Percentiles rank a stretch among this genome's conserved stretches.
Evolutionary conservation across 2,888 invertebrate species (phyloP).

Genomic region (Phaedon cochleariae): DNA sequence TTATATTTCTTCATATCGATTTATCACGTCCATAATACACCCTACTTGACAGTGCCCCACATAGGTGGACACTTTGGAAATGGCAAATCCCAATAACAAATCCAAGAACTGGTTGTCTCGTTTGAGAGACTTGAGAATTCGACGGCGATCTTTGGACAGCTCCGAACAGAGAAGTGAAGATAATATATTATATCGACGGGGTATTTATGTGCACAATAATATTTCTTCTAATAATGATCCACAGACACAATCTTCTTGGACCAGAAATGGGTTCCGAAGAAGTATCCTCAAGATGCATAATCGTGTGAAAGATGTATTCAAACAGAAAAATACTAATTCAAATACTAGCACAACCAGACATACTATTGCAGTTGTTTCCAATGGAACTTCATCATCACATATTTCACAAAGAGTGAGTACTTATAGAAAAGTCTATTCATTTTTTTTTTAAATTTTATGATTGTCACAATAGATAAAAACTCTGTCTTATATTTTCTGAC

Average conservation of each 20-base stretch:
- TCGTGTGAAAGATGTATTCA: conserved; percentile 49
- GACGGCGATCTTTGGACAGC: conserved; percentile 35
- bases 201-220: conserved; percentile 27
- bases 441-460: background rate
- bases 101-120: conserved; percentile 46
- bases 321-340: conserved; percentile 31
- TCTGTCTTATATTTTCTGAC: too few species aligned
- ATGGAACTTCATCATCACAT: conserved; percentile 29
- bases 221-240: conserved; percentile 20
- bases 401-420: conserved; percentile 31
- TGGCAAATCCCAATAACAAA: conserved; percentile 39
- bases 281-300: conserved; percentile 51
- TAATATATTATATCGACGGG: conserved; percentile 31
- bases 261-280: conserved; percentile 44
- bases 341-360: conserved; percentile 33
- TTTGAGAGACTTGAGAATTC: conserved; percentile 44
- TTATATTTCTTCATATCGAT: background rate
- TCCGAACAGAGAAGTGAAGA: conserved; percentile 27
- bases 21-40: background rate
- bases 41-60: background rate
- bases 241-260: conserved; percentile 30
- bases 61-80: conserved; percentile 1
- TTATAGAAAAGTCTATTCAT: background rate
- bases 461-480: background rate
- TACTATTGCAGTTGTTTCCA: conserved; percentile 26